phyloP scores from a whole-genome alignment of 30 jellyfish, hydroid and myxozoan species.

The Hydractinia symbiolongicarpus region DNA sequence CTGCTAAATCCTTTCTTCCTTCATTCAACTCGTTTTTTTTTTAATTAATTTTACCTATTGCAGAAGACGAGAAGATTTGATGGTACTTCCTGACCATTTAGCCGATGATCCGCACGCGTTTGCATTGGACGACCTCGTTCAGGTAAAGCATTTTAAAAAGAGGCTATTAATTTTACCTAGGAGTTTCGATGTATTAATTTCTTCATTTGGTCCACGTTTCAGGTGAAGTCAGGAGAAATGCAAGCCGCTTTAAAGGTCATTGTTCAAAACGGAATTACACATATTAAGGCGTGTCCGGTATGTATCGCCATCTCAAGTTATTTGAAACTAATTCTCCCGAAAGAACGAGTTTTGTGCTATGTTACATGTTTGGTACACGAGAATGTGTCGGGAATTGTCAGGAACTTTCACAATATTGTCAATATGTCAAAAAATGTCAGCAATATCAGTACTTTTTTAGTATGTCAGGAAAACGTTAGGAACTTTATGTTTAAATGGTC shows the following conservation, averaged over 20 bases:
- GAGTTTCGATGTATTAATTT: too few relatives aligned
- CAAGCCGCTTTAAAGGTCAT: slow-evolving; percentile 40
- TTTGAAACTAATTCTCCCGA: too few relatives aligned
- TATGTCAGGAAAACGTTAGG: too few relatives aligned
- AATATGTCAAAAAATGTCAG: too few relatives aligned
- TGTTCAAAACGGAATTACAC: slow-evolving; percentile 42
- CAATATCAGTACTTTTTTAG: too few relatives aligned
- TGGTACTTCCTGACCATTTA: slow-evolving; percentile 59
- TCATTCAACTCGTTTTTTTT: neutral
- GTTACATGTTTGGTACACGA: too few relatives aligned
- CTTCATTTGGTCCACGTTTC: neutral
- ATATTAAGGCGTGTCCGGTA: slow-evolving; percentile 80
- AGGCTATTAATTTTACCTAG: neutral
- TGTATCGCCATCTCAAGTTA: neutral
- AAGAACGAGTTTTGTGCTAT: too few relatives aligned
- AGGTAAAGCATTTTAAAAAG: slow-evolving; percentile 28
- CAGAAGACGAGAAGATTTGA: slow-evolving; percentile 43
- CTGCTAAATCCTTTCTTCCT: neutral
- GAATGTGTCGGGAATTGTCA: too few relatives aligned
- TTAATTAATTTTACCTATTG: neutral
- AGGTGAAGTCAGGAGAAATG: slow-evolving; percentile 78
- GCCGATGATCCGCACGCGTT: slow-evolving; percentile 51
- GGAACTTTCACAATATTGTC: too few relatives aligned
- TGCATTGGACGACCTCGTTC: slow-evolving; percentile 67
- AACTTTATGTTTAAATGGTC: too few relatives aligned